phyloP scores from a whole-genome alignment of 2,113 vertebrate genomes.

The Mormyrus lacerda region DNA sequence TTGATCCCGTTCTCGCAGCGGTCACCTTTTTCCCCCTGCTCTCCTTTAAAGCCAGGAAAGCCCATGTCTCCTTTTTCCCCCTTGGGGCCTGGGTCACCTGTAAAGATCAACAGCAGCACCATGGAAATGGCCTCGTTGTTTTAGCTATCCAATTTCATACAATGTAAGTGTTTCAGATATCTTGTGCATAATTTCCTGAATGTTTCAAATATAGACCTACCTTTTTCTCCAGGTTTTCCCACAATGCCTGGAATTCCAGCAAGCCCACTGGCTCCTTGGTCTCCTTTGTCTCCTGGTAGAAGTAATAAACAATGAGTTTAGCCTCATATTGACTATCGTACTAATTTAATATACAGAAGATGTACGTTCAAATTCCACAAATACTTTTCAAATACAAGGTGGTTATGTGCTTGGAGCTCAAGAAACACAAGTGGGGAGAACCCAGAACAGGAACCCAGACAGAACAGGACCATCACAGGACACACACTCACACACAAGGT shows the following conservation, averaged over 20 bases:
- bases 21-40: slow-evolving; percentile 77
- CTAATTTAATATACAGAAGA: not conserved
- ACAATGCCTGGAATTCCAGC: slow-evolving; percentile 70
- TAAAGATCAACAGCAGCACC: slow-evolving; percentile 22
- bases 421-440: not conserved
- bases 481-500: not conserved
- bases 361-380: not conserved
- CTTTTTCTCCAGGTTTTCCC: slow-evolving; percentile 78
- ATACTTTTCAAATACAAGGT: not conserved
- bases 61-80: slow-evolving; percentile 76
- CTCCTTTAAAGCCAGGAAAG: slow-evolving; percentile 70
- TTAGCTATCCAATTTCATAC: not conserved
- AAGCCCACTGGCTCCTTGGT: slow-evolving; percentile 66
- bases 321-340: not conserved
- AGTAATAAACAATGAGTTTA: not conserved
- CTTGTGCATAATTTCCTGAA: not conserved
- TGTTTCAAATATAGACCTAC: slow-evolving; percentile 48
- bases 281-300: slow-evolving; percentile 77
- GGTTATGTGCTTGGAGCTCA: not conserved
- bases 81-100: slow-evolving; percentile 74
- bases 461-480: not conserved
- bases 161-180: not conserved
- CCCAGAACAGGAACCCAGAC: not conserved
- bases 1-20: slow-evolving; percentile 71
- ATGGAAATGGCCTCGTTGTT: not conserved